Percentiles rank a stretch among this genome's conserved stretches.
Evolutionary conservation across 30 jellyfish, hydroid and myxozoan species (phyloP).

Genomic region (Clytia hemisphaerica): DNA sequence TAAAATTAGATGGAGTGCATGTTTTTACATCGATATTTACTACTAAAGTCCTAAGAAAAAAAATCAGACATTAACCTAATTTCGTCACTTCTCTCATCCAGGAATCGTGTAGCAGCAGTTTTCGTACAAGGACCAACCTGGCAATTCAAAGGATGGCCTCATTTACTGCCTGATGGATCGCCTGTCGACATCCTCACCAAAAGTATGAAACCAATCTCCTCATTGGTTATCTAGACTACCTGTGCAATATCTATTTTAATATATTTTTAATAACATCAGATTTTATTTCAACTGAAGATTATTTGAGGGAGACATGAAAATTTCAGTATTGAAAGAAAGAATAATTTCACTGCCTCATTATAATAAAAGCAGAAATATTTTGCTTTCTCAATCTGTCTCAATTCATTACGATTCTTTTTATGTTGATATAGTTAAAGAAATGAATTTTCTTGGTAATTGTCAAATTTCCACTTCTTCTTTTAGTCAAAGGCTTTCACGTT

Average conservation of each 20-base stretch:
- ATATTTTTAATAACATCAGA: no score
- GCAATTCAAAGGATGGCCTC: conserved; percentile 99
- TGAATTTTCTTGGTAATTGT: neutral
- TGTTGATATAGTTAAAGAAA: no score
- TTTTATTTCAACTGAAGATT: neutral
- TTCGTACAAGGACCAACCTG: conserved; percentile 99
- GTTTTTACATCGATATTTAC: no score
- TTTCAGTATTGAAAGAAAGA: neutral
- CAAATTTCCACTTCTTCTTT: neutral
- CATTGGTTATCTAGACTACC: neutral
- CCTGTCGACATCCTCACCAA: conserved; percentile 87
- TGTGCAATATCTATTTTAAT: neutral
- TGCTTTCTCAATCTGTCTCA: neutral
- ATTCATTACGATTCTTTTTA: neutral
- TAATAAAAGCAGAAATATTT: neutral
- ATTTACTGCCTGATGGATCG: conserved; percentile 79
- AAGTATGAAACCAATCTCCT: conserved; percentile 3
- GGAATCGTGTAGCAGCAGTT: conserved; percentile 98
- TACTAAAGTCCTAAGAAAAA: no score
- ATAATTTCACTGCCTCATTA: neutral
- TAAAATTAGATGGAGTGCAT: no score
- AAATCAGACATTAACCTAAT: no score
- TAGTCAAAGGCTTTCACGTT: conserved; percentile 86
- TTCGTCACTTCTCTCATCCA: no score
- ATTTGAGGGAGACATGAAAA: neutral